Conservation (phyloP, 2,113 vertebrate genomes). For the Stigmatopora nigra region DNA sequence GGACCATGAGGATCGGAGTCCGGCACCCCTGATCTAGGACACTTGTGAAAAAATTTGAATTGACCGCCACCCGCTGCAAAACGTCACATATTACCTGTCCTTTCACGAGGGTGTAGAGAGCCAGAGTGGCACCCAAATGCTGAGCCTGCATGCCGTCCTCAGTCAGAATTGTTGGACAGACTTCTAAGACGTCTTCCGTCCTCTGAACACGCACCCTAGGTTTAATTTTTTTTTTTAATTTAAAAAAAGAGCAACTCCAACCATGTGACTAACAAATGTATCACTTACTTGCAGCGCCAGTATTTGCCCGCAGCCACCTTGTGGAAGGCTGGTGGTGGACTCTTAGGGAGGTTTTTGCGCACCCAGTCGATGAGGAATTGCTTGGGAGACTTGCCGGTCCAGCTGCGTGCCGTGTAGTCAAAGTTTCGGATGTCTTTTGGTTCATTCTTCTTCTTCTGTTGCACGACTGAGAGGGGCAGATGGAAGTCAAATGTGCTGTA, state of each 20-base stretch:
- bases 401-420: slow-evolving; percentile 94
- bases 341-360: slow-evolving; percentile 91
- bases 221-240: neutral
- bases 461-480: slow-evolving; percentile 57
- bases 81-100: slow-evolving; percentile 76
- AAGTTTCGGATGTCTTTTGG: slow-evolving; percentile 87
- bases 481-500: neutral
- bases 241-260: neutral
- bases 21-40: no score
- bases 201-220: slow-evolving; percentile 81
- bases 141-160: slow-evolving; percentile 98
- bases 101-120: slow-evolving; percentile 87
- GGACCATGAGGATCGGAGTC: no score
- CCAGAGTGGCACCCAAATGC: slow-evolving; percentile 87
- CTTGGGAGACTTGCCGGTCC: slow-evolving; percentile 98
- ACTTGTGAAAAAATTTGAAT: no score
- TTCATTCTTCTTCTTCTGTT: slow-evolving; percentile 85
- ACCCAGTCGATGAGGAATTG: slow-evolving; percentile 99
- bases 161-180: slow-evolving; percentile 90
- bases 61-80: neutral
- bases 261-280: slow-evolving; percentile 6
- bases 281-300: slow-evolving; percentile 89
- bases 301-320: slow-evolving; percentile 85
- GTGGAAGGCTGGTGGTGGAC: slow-evolving; percentile 84
- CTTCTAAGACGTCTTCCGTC: slow-evolving; percentile 75